A percentile compares a stretch with the other conserved stretches of the same genome.
phyloP scores from a whole-genome alignment of 2,113 vertebrate species.

The Sturnus vulgaris region DNA sequence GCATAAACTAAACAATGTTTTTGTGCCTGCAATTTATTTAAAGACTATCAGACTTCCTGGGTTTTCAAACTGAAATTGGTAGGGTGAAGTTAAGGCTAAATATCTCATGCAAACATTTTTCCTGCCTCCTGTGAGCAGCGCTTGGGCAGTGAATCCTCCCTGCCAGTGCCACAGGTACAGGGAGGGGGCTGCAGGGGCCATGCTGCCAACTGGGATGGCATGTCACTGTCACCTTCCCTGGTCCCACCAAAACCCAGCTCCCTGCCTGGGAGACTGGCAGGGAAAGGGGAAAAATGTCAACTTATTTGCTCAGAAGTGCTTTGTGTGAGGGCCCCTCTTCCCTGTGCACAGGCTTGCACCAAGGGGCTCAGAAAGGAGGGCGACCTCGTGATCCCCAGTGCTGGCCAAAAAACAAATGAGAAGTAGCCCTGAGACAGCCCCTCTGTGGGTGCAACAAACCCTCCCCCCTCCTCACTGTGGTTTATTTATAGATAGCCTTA shows the following conservation, averaged over 20 bases:
- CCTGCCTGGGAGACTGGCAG: neutral
- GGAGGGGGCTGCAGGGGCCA: accelerated
- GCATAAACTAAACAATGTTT: neutral
- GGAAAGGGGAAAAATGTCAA: accelerated
- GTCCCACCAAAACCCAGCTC: neutral
- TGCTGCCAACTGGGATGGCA: neutral
- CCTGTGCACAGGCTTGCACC: accelerated
- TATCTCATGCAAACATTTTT: neutral
- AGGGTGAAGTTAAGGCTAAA: neutral
- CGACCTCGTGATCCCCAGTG: neutral
- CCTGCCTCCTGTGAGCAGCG: accelerated
- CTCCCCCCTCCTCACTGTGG: neutral
- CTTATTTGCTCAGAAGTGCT: neutral
- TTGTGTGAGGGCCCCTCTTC: neutral
- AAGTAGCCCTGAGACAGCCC: neutral
- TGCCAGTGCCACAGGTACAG: neutral
- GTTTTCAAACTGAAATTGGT: neutral
- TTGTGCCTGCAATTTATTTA: neutral
- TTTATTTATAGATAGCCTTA: conserved; percentile 61
- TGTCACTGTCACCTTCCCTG: neutral
- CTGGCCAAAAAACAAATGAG: neutral
- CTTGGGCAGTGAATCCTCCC: neutral
- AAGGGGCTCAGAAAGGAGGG: neutral
- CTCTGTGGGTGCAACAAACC: neutral
- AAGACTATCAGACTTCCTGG: neutral